These are phyloP conservation scores for Callospermophilus lateralis DNA, from an alignment of 2,113 vertebrate genomes.

Conservation along the genomic window DNA sequence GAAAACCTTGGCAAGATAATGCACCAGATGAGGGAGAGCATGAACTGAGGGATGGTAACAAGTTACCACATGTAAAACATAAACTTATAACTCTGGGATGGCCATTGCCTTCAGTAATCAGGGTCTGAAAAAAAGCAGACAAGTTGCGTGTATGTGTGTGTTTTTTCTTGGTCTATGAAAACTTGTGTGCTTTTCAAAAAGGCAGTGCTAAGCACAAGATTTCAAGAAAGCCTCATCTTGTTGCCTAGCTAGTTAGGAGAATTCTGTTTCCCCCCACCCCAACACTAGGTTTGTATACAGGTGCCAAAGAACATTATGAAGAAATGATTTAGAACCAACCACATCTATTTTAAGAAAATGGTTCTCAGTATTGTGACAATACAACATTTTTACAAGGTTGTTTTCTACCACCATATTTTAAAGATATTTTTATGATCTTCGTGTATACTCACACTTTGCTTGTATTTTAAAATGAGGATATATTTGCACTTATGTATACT, in stretches of 20 bases:
- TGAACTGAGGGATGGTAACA: not conserved
- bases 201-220: slow-evolving; percentile 72
- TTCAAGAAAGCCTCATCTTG: slow-evolving; percentile 64
- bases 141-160: slow-evolving; percentile 22
- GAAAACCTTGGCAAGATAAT: not conserved
- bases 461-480: slow-evolving; percentile 91
- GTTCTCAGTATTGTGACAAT: slow-evolving; percentile 84
- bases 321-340: slow-evolving; percentile 79
- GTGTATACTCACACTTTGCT: slow-evolving; percentile 93
- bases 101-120: slow-evolving; percentile 63
- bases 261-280: not conserved
- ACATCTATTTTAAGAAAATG: slow-evolving; percentile 81
- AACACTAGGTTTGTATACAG: slow-evolving; percentile 74
- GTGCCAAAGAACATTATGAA: slow-evolving; percentile 82
- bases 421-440: slow-evolving; percentile 87
- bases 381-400: slow-evolving; percentile 82
- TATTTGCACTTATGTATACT: slow-evolving; percentile 98
- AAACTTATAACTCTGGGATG: slow-evolving; percentile 51
- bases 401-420: slow-evolving; percentile 90
- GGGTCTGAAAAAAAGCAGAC: slow-evolving; percentile 74
- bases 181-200: slow-evolving; percentile 75
- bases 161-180: slow-evolving; percentile 23
- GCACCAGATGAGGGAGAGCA: not conserved
- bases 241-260: slow-evolving; percentile 39
- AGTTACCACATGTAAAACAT: not conserved